Evolutionary conservation across 2,888 invertebrate species (phyloP), one percentile per base, ranked within the genome.

Genomic region (Sympetrum striolatum): DNA sequence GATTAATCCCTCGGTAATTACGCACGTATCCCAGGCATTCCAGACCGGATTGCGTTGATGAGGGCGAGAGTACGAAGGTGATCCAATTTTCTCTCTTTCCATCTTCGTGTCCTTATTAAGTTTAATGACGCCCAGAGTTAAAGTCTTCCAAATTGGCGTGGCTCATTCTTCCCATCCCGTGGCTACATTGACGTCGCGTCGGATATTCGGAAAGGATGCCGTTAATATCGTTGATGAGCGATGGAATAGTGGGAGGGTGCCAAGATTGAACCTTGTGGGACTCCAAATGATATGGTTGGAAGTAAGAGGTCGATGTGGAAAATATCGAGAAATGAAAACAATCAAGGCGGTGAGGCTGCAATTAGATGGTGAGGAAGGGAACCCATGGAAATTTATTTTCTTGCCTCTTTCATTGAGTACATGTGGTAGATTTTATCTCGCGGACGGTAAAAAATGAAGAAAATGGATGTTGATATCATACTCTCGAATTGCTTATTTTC

Each of bases 1-100:
- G 86, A 86, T 86, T 86, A 86, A 86, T 86, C 60, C 86, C n/a
- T 35, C 37, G 86, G 86, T 60, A 86, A 86, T 86, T 86, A 86
- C 86, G 86, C 86, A 82, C 82, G 82, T 82, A 82, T 82, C 60
- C 22, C 18, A 37, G 86, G 86, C 35, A 86, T 86, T 82, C 82
- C 82, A 58, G 82, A 35, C 31, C 60, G 35, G 86, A n/a, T 60
- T 60, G 86, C 37, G 86, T 86, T 86, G 86, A 86, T 86, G 86
- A 86, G 60, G 35, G 73, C 73, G 31, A 37, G 18, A 31, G 82
- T 82, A 82, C n/a, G 82, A 58, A 82, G 82, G 31, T 48, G 82
- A 82, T 82, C 82, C 82, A 82, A 82, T 82, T 82, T 82, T 81
- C 81, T 48, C 81, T 25, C 53, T 81, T 39, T 22, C 39, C 58